phyloP scores from a whole-genome alignment of 1,140 invertebrate species.

The Drosophila jambulina region DNA sequence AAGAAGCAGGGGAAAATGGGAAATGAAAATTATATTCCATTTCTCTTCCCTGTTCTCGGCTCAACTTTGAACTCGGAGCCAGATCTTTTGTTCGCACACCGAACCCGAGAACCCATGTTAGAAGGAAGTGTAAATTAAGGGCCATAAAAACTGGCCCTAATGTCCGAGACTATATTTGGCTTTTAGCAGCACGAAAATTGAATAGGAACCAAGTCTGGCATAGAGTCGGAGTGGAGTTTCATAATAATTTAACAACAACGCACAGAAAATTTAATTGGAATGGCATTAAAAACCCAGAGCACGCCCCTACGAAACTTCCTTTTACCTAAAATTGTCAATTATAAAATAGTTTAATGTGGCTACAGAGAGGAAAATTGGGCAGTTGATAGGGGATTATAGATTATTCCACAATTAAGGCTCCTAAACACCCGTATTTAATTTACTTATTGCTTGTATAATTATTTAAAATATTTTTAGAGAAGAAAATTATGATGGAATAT shows the following conservation, averaged over 20 bases:
- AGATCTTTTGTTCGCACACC: slow-evolving; percentile 24
- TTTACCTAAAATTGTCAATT: slow-evolving; percentile 12
- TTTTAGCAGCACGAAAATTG: slow-evolving; percentile 77
- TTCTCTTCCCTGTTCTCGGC: slow-evolving; percentile 51
- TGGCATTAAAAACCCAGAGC: slow-evolving; percentile 51
- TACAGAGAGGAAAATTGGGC: background rate
- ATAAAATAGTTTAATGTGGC: slow-evolving; percentile 10
- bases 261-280: slow-evolving; percentile 59
- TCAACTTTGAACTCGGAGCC: slow-evolving; percentile 38
- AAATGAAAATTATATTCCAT: slow-evolving; percentile 80
- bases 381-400: background rate
- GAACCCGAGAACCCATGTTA: slow-evolving; percentile 7
- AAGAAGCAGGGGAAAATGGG: slow-evolving; percentile 45
- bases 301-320: slow-evolving; percentile 45
- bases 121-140: slow-evolving; percentile 82
- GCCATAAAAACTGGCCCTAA: slow-evolving; percentile 67
- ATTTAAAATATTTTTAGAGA: background rate
- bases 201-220: slow-evolving; percentile 16
- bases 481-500: no score
- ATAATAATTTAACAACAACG: slow-evolving; percentile 55
- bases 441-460: background rate
- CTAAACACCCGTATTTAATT: no score
- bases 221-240: slow-evolving; percentile 20
- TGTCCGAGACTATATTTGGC: slow-evolving; percentile 62
- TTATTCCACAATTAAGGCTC: no score